Evolutionary conservation across 2,888 invertebrate species (phyloP).

Genomic region (Heliconius charithonia): DNA sequence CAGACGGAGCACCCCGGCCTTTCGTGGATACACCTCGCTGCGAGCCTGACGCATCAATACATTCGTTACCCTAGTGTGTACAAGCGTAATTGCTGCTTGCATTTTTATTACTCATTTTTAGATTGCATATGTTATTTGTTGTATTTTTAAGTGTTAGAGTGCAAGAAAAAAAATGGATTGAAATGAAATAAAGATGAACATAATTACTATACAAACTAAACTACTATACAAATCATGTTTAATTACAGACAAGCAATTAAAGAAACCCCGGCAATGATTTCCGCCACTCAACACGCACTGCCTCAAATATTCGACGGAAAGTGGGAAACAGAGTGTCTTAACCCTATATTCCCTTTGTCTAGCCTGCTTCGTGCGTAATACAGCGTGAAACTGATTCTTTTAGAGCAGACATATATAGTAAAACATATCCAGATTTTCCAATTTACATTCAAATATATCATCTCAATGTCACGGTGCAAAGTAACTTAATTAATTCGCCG

Average conservation of each 20-base stretch:
- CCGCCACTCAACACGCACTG: too few species aligned
- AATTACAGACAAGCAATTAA: background rate
- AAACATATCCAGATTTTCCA: background rate
- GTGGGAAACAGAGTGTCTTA: too few species aligned
- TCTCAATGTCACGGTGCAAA: constrained; percentile 32
- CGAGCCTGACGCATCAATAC: constrained; percentile 72
- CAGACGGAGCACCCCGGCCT: constrained; percentile 72
- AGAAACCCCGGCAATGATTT: too few species aligned
- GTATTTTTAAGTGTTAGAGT: background rate
- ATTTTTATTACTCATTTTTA: constrained; percentile 13
- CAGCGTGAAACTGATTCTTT: too few species aligned
- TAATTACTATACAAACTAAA: background rate
- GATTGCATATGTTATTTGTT: background rate
- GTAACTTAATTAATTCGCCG: constrained; percentile 42
- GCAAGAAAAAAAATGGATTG: background rate
- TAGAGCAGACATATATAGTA: too few species aligned
- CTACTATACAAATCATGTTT: background rate
- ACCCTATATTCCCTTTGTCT: too few species aligned
- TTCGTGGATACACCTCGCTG: constrained; percentile 69
- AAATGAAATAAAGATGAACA: background rate
- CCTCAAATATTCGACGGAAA: too few species aligned
- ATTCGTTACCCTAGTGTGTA: constrained; percentile 59
- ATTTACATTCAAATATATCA: constrained; percentile 33
- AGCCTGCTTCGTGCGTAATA: too few species aligned
- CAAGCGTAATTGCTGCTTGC: constrained; percentile 59